These are phyloP conservation scores for Rhinogobio ventralis DNA, from an alignment of 2,797 vertebrate species.

Conservation along the genomic window DNA sequence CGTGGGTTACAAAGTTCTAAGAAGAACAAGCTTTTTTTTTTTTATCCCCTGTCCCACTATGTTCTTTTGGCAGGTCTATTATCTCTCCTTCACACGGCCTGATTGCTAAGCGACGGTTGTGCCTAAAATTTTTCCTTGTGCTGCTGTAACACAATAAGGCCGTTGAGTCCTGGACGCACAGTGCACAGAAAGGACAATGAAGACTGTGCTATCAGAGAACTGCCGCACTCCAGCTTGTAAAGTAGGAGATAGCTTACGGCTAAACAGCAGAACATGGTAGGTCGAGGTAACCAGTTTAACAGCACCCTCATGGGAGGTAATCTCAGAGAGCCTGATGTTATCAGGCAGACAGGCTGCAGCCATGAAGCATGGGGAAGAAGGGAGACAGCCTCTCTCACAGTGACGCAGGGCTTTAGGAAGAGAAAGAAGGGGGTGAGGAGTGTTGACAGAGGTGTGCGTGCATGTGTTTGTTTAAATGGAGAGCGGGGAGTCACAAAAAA, in stretches of 20 bases:
- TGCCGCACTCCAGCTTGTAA: slow-evolving; percentile 62
- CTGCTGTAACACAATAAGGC: slow-evolving; percentile 64
- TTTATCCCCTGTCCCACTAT: slow-evolving; percentile 51
- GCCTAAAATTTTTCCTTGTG: slow-evolving; percentile 56
- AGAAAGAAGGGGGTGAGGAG: neutral
- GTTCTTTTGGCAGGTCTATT: slow-evolving; percentile 54
- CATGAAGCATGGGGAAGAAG: slow-evolving; percentile 43
- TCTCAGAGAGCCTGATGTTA: slow-evolving; percentile 75
- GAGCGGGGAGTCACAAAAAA: slow-evolving; percentile 3
- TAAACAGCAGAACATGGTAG: slow-evolving; percentile 49
- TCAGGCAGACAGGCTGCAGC: slow-evolving; percentile 67
- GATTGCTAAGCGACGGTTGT: slow-evolving; percentile 69
- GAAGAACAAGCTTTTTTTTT: slow-evolving; percentile 64
- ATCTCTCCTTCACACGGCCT: slow-evolving; percentile 60
- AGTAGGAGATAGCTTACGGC: slow-evolving; percentile 58
- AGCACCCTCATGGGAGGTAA: slow-evolving; percentile 71
- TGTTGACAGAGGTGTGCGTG: slow-evolving; percentile 1
- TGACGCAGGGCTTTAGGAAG: neutral
- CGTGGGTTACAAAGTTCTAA: slow-evolving; percentile 37
- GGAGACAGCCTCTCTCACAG: slow-evolving; percentile 57
- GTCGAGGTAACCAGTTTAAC: slow-evolving; percentile 68
- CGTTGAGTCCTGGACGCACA: slow-evolving; percentile 58
- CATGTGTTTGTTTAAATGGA: slow-evolving; percentile 23
- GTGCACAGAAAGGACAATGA: slow-evolving; percentile 71
- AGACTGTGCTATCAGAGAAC: slow-evolving; percentile 68